These are phyloP conservation scores for Ianthella basta DNA, from an alignment of 37 sponge, comb jelly and placozoan genomes.

Conservation along the genomic window DNA sequence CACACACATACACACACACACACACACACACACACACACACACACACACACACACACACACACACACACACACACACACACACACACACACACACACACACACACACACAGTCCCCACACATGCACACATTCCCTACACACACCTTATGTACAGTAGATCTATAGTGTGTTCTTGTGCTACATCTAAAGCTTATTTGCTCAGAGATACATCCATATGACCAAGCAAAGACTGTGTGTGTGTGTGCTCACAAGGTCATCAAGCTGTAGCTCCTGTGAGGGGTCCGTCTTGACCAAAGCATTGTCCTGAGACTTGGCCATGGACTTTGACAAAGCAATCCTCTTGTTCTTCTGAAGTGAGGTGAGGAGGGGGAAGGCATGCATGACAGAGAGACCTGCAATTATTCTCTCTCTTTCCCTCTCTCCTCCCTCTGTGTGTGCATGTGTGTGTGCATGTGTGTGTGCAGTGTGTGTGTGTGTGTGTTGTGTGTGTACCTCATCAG, in stretches of 20 bases:
- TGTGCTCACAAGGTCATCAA: conserved; percentile 58
- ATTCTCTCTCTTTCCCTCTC: no score
- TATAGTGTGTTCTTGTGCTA: no score
- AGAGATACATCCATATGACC: no score
- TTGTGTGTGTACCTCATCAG: background rate
- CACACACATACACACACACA: no score
- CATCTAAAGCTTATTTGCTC: no score
- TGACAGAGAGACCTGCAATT: no score
- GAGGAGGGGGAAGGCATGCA: background rate
- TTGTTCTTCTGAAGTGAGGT: conserved; percentile 47
- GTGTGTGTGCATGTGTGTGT: background rate
- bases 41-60: conserved; percentile 22
- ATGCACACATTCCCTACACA: conserved; percentile 4
- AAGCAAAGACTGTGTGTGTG: no score
- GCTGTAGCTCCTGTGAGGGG: conserved; percentile 12
- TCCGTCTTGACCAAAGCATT: conserved; percentile 24
- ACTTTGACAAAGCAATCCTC: conserved; percentile 13
- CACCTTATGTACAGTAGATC: no score
- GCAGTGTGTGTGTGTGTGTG: background rate
- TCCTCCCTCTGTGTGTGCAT: background rate
- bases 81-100: conserved; percentile 1
- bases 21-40: background rate
- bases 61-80: conserved; percentile 29
- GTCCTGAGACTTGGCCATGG: conserved; percentile 32
- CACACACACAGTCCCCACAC: background rate